Evolutionary conservation across 2,113 vertebrate genomes (phyloP).

Genomic region (Heteronetta atricapilla): DNA sequence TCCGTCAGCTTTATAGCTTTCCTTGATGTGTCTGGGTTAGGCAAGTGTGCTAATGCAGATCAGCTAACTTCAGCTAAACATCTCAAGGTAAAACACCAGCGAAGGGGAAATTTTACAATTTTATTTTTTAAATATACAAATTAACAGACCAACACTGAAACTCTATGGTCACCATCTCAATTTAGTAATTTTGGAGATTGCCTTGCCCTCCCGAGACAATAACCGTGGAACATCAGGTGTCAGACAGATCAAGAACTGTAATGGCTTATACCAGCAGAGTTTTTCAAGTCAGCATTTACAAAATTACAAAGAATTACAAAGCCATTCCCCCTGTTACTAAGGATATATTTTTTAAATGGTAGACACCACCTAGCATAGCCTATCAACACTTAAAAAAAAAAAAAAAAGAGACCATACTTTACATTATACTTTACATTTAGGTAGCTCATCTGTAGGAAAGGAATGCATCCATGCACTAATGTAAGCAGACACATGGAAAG

Average conservation of each 20-base stretch:
- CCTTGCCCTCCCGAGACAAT: neutral
- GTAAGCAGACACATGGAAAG: slow-evolving; percentile 2
- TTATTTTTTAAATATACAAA: neutral
- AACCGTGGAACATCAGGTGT: neutral
- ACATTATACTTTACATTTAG: neutral
- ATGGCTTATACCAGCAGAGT: neutral
- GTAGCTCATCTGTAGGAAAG: neutral
- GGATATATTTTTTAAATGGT: neutral
- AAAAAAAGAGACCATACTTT: neutral
- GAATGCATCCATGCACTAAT: neutral
- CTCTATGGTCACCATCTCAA: neutral
- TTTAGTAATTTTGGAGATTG: neutral
- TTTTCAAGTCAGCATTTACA: neutral
- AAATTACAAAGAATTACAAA: neutral
- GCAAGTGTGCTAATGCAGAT: neutral
- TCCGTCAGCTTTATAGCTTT: neutral
- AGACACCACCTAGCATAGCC: neutral
- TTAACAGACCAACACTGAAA: neutral
- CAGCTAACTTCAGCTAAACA: neutral
- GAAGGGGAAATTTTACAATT: neutral
- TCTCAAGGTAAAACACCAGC: neutral
- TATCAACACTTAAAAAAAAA: neutral
- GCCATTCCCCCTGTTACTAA: neutral
- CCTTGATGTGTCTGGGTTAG: neutral
- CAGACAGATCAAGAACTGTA: neutral